These are phyloP conservation scores for Poliocrania exsul DNA, from an alignment of 2,797 vertebrate species.

Conservation along the genomic window DNA sequence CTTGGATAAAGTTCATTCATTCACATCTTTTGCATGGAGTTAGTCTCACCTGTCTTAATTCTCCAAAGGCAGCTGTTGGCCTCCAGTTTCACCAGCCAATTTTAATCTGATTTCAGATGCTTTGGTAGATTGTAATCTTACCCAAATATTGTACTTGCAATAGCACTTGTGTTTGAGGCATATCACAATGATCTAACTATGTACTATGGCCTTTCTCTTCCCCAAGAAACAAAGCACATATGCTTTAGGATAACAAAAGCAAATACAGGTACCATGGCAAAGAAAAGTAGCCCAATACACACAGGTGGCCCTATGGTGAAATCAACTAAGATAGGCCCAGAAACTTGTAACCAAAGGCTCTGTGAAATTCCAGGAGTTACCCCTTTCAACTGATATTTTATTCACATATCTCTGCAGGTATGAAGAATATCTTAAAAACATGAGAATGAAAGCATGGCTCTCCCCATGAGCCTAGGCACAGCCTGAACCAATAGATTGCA, in stretches of 20 bases:
- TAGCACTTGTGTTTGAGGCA: constrained; percentile 1
- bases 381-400: constrained; percentile 24
- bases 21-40: background rate
- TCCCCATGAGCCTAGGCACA: background rate
- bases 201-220: background rate
- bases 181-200: background rate
- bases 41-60: background rate
- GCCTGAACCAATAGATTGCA: constrained; percentile 26
- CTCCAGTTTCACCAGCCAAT: background rate
- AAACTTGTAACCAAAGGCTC: background rate
- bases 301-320: background rate
- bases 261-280: background rate
- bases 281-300: background rate
- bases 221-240: background rate
- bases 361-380: background rate
- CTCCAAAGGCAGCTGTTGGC: background rate
- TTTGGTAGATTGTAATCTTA: background rate
- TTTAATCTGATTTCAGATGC: constrained; percentile 15
- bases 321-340: background rate
- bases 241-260: background rate
- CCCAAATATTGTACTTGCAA: background rate
- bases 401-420: constrained; percentile 30
- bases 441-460: background rate
- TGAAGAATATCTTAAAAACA: constrained; percentile 27
- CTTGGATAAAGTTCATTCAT: background rate